Percentiles rank a stretch among this genome's conserved stretches.
phyloP scores from a whole-genome alignment of 2,797 vertebrate species.

The Scleropages formosus region DNA sequence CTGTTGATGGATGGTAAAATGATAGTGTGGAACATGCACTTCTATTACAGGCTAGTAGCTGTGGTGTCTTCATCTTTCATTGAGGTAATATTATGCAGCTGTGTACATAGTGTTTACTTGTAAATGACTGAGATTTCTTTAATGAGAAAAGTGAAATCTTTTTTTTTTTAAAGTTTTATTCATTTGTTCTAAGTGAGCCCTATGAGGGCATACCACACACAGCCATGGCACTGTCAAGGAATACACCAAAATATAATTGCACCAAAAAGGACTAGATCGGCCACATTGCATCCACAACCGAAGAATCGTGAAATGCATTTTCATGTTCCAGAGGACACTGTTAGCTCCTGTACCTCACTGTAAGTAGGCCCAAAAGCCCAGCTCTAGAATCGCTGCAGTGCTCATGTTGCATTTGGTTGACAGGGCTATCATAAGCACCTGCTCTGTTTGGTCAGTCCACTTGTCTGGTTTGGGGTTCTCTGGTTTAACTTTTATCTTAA shows the following conservation, averaged over 20 bases:
- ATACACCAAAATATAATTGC: neutral
- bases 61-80: no score
- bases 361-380: no score
- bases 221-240: neutral
- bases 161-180: neutral
- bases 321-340: no score
- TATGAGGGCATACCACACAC: neutral
- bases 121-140: neutral
- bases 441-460: neutral
- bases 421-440: no score
- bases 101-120: neutral
- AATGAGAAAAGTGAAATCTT: neutral
- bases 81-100: no score
- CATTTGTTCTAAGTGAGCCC: neutral
- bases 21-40: no score
- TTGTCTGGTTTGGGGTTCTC: neutral
- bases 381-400: neutral
- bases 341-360: no score
- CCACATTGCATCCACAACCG: neutral
- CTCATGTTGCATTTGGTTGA: neutral
- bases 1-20: no score
- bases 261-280: no score
- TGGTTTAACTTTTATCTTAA: neutral
- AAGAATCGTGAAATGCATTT: no score
- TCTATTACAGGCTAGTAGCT: no score